A percentile compares a stretch with the other conserved stretches of the same genome.
These are phyloP conservation scores for Copsychus sechellarum DNA, from an alignment of 2,113 vertebrate species.

Conservation along the genomic window DNA sequence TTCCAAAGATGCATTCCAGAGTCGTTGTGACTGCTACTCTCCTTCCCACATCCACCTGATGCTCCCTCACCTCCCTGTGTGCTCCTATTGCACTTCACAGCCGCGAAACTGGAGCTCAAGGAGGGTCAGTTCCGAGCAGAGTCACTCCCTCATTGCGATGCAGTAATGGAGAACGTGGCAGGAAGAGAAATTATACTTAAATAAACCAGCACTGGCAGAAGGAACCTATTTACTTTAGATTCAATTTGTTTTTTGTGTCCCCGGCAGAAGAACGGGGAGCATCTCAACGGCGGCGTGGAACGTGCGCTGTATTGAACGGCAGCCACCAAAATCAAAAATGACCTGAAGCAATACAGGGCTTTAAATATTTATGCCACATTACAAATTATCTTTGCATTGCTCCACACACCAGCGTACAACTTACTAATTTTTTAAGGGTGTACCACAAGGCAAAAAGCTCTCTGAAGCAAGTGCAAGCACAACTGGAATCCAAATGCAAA, in stretches of 20 bases:
- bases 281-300: fast-evolving
- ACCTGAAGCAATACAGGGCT: neutral
- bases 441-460: neutral
- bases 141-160: neutral
- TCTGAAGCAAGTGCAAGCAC: neutral
- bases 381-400: neutral
- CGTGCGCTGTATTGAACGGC: fast-evolving
- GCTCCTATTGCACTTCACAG: neutral
- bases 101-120: neutral
- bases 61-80: neutral
- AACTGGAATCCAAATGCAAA: neutral
- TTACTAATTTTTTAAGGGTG: neutral
- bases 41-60: neutral
- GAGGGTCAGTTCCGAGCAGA: neutral
- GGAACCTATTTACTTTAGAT: slow-evolving; percentile 32
- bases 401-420: neutral
- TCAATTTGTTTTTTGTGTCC: slow-evolving; percentile 15
- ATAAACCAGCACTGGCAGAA: neutral
- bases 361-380: slow-evolving; percentile 47
- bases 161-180: neutral
- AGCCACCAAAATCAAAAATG: slow-evolving; percentile 1
- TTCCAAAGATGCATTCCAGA: neutral
- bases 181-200: slow-evolving; percentile 38
- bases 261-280: neutral
- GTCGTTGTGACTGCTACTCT: fast-evolving